Base-by-base conservation (phyloP, 1,140 invertebrate species). In the Sitodiplosis mosellana region DNA sequence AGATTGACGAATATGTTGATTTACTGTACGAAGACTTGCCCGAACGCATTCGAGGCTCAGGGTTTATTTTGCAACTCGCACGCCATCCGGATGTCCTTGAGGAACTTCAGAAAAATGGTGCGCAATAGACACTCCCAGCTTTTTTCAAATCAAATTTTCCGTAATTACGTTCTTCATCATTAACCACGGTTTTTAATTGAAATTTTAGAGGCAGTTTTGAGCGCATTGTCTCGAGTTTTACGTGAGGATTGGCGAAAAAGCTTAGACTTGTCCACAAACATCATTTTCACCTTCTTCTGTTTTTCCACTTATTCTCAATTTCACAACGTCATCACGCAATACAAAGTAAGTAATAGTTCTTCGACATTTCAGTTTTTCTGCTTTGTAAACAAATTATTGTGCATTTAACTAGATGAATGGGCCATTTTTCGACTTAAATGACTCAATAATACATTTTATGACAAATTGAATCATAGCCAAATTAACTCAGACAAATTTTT, bases 211-310 rank as follows among this genome's bases (percentile, higher is more conserved):
- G 88, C 90, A n/a, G 74, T 96, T 20, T 69, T 98, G 17, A 93
- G 90, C 70, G 94, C 93, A 44, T 68, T 99, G 49, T 86, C 90
- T 5, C 73, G 95, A 60, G 90, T 98, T 21, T 66, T 98, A 36
- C 73, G 93, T 56, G 95, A 99, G 72, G 94, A 99, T 69, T 97
- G 91, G 83, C 87, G 85, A 67, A 81, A 86, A 59, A 96, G 89
- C 63, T 83, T 96, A 56, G 92, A 97, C 64, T 66, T 99, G 22
- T 92, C 89, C 48, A 95, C 87, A 54, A 95, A 96, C 65, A 91
- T 99, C 59, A 82, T 96, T 51, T 92, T 92, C 61, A 87, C 90
- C 52, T 99, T 98, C 69, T 92, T 94, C 61, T 95, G 89, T 62
- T 94, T 99, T 64, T 96, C 93, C 11, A 86, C 85, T n/a, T 98